Evolutionary conservation across 92 coral and sea anemone species (phyloP).

Genomic region (Paragorgia papillata): DNA sequence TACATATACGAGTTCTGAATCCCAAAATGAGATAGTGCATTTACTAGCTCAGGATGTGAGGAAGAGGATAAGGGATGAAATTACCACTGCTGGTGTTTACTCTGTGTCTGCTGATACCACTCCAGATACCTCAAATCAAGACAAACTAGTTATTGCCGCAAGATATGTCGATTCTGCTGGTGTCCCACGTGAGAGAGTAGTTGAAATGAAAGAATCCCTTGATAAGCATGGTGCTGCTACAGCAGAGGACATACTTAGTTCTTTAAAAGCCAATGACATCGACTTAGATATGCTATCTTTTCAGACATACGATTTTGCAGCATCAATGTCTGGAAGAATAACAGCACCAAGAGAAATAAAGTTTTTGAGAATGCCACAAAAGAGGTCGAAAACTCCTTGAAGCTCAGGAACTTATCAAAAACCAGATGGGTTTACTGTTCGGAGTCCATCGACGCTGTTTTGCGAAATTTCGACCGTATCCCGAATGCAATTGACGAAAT

Average conservation of each 20-base stretch:
- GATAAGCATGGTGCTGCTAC: constrained; percentile 27
- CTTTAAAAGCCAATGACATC: constrained; percentile 8
- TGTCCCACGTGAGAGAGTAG: constrained; percentile 17
- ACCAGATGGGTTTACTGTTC: too few relatives aligned
- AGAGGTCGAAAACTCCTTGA: too few relatives aligned
- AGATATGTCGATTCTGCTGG: constrained; percentile 20
- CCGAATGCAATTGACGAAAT: too few relatives aligned
- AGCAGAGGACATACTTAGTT: constrained; percentile 26
- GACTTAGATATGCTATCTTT: constrained; percentile 7
- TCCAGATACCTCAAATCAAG: constrained; percentile 32
- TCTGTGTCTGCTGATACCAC: constrained; percentile 36
- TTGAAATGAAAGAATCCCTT: constrained; percentile 32
- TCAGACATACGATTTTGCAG: constrained; percentile 27
- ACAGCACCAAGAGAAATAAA: not conserved
- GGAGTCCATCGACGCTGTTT: too few relatives aligned
- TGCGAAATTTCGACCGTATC: too few relatives aligned
- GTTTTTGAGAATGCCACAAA: too few relatives aligned
- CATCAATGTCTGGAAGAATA: constrained; percentile 31
- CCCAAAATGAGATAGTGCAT: constrained; percentile 26
- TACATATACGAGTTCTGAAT: constrained; percentile 7
- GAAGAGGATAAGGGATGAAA: not conserved
- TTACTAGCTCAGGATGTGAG: constrained; percentile 22
- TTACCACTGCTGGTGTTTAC: constrained; percentile 12
- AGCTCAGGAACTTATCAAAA: too few relatives aligned
- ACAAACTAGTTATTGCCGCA: constrained; percentile 36